phyloP scores from a whole-genome alignment of 2,888 invertebrate genomes.

The Aspidiotus rigidus region DNA sequence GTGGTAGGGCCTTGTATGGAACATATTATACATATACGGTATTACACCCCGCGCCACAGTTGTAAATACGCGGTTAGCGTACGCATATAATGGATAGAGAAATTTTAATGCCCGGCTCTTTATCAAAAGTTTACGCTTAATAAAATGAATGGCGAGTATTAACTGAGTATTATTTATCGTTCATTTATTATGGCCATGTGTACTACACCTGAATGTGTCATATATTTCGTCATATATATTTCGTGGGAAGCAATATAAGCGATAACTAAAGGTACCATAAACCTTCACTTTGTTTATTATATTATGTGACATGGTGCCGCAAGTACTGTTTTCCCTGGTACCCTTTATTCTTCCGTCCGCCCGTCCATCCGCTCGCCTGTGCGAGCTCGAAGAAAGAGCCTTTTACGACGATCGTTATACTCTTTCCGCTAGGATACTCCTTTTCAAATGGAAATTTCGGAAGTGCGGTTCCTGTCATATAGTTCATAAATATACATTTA shows the following conservation, averaged over 20 bases:
- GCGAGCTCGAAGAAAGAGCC: no score
- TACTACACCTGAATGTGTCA: slow-evolving; percentile 28
- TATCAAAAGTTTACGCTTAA: slow-evolving; percentile 33
- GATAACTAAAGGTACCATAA: slow-evolving; percentile 29
- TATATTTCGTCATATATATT: slow-evolving; percentile 1
- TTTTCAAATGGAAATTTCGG: slow-evolving; percentile 31
- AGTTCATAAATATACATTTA: no score
- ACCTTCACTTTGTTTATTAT: slow-evolving; percentile 30
- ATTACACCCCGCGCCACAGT: no score
- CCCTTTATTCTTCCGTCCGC: neutral
- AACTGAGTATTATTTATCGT: slow-evolving; percentile 29
- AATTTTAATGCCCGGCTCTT: slow-evolving; percentile 14
- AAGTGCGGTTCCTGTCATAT: neutral
- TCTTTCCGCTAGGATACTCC: slow-evolving; percentile 26
- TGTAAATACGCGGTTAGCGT: no score
- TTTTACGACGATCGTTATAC: slow-evolving; percentile 9
- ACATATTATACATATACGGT: no score
- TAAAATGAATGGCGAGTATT: slow-evolving; percentile 33
- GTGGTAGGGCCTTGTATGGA: no score
- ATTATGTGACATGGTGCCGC: slow-evolving; percentile 17
- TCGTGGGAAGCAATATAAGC: slow-evolving; percentile 20
- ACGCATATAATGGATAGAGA: neutral
- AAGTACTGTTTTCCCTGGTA: neutral
- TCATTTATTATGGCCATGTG: slow-evolving; percentile 28
- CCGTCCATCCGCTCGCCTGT: no score